Conservation (phyloP, 2,113 vertebrate genomes). For the Pedetes capensis region DNA sequence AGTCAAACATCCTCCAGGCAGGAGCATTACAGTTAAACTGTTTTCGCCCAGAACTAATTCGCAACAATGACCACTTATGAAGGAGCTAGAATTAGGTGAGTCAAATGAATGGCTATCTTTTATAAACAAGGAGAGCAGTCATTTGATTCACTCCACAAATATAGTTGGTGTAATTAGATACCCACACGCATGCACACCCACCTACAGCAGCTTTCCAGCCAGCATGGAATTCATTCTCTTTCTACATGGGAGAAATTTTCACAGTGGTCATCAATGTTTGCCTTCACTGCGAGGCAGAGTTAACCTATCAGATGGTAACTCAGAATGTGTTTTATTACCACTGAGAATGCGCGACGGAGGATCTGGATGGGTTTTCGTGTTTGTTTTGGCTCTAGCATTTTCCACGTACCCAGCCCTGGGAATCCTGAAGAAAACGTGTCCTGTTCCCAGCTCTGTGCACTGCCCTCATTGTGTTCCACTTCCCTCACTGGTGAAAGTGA, state of each 20-base stretch:
- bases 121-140: conserved; percentile 23
- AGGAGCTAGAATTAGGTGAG: conserved; percentile 35
- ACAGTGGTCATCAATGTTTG: neutral
- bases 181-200: neutral
- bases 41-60: conserved; percentile 13
- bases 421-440: conserved; percentile 70
- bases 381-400: conserved; percentile 70
- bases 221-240: neutral
- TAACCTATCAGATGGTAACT: conserved; percentile 5
- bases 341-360: conserved; percentile 21
- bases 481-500: conserved; percentile 73
- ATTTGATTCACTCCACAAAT: conserved; percentile 11
- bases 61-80: conserved; percentile 5
- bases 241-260: neutral
- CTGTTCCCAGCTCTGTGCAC: conserved; percentile 68
- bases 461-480: conserved; percentile 64
- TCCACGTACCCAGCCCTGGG: conserved; percentile 67
- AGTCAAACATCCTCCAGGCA: neutral
- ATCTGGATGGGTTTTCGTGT: conserved; percentile 55
- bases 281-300: neutral
- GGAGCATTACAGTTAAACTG: neutral
- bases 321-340: conserved; percentile 47
- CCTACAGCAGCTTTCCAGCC: neutral
- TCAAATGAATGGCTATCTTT: conserved; percentile 50
- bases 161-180: neutral